Percentiles rank a stretch among this genome's conserved stretches.
Conservation (phyloP, 2,113 vertebrate genomes). For the Ramphastos sulfuratus region DNA sequence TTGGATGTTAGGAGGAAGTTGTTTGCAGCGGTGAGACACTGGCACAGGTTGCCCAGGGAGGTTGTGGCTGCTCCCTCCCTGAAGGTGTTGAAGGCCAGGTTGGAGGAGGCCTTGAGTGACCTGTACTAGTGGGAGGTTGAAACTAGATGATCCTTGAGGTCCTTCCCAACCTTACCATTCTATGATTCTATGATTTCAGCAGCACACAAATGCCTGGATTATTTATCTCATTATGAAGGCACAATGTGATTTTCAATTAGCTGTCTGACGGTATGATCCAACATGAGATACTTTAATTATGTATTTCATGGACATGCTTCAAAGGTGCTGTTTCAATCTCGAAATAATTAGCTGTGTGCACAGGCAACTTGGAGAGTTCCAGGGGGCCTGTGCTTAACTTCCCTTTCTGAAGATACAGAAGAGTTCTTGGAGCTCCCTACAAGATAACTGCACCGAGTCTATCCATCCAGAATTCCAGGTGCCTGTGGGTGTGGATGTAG, state of each 20-base stretch:
- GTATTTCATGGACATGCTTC: conserved; percentile 55
- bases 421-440: not conserved
- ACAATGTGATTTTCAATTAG: conserved; percentile 62
- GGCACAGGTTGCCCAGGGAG: too few species aligned
- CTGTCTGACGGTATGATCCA: conserved; percentile 4
- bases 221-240: conserved; percentile 54
- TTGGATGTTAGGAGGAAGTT: too few species aligned
- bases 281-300: conserved; percentile 60
- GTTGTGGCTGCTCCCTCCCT: too few species aligned
- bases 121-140: too few species aligned
- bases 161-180: too few species aligned
- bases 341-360: conserved; percentile 55
- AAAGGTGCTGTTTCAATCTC: conserved; percentile 42
- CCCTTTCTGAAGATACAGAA: not conserved
- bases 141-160: too few species aligned
- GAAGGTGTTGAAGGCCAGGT: too few species aligned
- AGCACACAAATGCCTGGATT: conserved; percentile 23
- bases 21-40: too few species aligned
- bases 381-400: not conserved
- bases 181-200: not conserved
- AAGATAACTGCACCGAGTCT: not conserved
- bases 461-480: not conserved
- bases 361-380: not conserved
- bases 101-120: too few species aligned
- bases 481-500: not conserved